A percentile compares a stretch with the other conserved stretches of the same genome.
Conservation (phyloP, 1,140 invertebrate genomes). For the Zaprionus davidi region DNA sequence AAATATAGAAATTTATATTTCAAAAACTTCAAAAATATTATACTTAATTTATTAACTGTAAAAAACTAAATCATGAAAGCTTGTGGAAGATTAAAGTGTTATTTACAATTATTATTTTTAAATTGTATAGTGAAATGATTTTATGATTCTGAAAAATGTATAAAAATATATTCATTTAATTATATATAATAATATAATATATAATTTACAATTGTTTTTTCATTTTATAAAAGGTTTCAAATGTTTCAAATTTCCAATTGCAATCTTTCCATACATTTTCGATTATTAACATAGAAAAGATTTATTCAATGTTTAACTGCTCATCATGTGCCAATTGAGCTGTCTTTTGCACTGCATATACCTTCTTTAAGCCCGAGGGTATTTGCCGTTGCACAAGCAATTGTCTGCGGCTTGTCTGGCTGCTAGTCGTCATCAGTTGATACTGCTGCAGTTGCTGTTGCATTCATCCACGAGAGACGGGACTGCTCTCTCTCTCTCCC, state of each 20-base stretch:
- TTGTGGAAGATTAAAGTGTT: no score
- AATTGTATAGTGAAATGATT: not conserved
- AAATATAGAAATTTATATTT: not conserved
- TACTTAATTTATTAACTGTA: not conserved
- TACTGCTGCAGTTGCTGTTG: slow-evolving; percentile 33
- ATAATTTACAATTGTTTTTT: no score
- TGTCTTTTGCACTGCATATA: slow-evolving; percentile 10
- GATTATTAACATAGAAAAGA: no score
- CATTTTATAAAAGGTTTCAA: no score
- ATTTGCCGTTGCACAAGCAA: slow-evolving; percentile 62
- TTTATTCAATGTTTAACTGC: not conserved
- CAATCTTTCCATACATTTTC: no score
- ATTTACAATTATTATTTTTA: not conserved
- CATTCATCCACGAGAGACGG: not conserved
- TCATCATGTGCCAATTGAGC: not conserved
- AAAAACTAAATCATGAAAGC: no score
- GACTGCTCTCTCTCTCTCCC: slow-evolving; percentile 27
- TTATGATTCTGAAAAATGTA: not conserved
- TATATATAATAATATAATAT: no score
- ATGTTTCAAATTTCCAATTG: no score
- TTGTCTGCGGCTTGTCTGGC: slow-evolving; percentile 77
- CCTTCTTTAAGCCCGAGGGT: slow-evolving; percentile 8
- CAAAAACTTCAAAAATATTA: not conserved
- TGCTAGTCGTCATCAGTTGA: slow-evolving; percentile 61
- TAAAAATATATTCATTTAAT: no score